Evolutionary conservation across 2,797 vertebrate genomes (phyloP), one percentile per base, ranked within the genome.

Genomic region (Alfaro cultratus): DNA sequence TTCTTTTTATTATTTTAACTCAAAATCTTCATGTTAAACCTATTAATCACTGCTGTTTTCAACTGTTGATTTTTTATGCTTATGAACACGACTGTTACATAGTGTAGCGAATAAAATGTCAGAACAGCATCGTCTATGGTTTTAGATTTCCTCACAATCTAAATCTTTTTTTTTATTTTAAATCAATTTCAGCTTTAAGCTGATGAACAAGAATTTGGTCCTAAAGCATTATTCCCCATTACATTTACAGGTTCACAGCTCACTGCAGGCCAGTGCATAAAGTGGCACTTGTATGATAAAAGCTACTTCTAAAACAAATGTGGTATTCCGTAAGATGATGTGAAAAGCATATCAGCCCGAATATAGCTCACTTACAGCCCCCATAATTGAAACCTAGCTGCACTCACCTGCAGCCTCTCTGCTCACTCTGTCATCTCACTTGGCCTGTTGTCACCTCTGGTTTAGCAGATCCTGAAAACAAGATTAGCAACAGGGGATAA

Each of bases 261-360:
- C 67, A 76, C 34, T 74, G 78, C 77, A 39, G 82, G 39, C 78
- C 77, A 64, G 78, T 74, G 73, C 82, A 83, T 88, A 78, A 84
- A 91, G 84, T 88, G 89, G 85, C 79, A 82, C 87, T 91, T 31
- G 0, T 84, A 80, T 31, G 70, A 70, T 85, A 84, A 91, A 87
- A 88, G 86, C 83, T 81, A 46, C 86, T 83, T 81, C 80, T 82
- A 68, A 86, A 79, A 75, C 60, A 31, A 41, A 85, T 62, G 76
- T 70, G 81, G 55, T 79, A 47, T 85, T 89, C 62, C 77, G 86
- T 85, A 80, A 82, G 83, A 84, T 83, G 60, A 84, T 80, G 83
- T 85, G 81, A 84, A 86, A 92, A 89, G 84, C 80, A 83, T 67
- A 86, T 88, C 83, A 73, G 80, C n/a, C 81, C 80, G 83, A 88